Conservation (phyloP, 2,113 vertebrate genomes). For the Hippocampus guttulatus region DNA sequence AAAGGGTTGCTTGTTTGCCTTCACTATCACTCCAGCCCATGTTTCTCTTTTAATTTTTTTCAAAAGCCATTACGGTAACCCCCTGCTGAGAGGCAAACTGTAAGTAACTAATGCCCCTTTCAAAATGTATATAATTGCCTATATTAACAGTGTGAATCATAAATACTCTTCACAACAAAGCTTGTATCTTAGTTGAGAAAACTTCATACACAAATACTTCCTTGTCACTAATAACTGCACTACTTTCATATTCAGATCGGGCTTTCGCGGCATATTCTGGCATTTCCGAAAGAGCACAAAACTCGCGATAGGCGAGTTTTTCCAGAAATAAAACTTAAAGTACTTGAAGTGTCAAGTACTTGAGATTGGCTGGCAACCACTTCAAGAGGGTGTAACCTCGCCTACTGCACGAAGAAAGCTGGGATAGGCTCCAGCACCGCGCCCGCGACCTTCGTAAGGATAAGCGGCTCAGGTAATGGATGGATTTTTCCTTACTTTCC, state of each 20-base stretch:
- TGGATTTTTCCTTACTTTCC: not conserved
- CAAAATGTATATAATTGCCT: not conserved
- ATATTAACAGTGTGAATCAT: not conserved
- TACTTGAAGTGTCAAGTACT: constrained; percentile 1
- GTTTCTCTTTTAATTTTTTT: constrained; percentile 71
- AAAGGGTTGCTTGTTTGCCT: constrained; percentile 74
- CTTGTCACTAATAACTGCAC: too few species aligned
- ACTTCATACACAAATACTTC: too few species aligned
- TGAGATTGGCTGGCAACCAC: too few species aligned
- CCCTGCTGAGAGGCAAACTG: not conserved
- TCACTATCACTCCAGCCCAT: constrained; percentile 64
- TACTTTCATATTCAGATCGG: too few species aligned
- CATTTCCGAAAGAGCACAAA: constrained; percentile 45
- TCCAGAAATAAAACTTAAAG: constrained; percentile 8
- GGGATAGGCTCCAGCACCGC: too few species aligned
- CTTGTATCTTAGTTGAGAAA: too few species aligned
- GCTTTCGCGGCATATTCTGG: too few species aligned
- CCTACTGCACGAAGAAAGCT: too few species aligned
- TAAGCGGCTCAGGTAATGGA: too few species aligned
- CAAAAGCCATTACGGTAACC: constrained; percentile 54
- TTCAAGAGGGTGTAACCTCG: too few species aligned
- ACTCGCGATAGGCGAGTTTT: constrained; percentile 6
- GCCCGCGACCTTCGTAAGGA: too few species aligned
- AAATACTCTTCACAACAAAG: not conserved
- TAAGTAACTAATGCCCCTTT: not conserved